Conservation (phyloP, 1,140 invertebrate genomes). For the Drosophila nannoptera region DNA sequence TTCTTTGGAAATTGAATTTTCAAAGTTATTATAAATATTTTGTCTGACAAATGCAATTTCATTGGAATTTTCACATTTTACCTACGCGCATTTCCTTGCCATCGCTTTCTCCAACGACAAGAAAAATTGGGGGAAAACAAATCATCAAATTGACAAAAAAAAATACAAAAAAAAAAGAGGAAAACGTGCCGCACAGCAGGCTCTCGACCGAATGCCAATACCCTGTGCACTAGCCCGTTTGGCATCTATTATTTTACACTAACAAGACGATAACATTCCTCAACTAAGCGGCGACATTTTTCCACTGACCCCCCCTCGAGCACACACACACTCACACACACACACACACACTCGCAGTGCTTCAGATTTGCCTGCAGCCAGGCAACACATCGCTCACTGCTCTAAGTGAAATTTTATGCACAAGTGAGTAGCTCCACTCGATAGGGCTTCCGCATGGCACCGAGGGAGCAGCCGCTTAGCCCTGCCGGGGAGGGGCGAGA, state of each 20-base stretch:
- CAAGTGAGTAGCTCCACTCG: conserved; percentile 23
- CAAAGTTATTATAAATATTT: conserved; percentile 76
- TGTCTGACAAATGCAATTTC: conserved; percentile 69
- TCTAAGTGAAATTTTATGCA: conserved; percentile 61
- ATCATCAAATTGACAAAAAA: conserved; percentile 36
- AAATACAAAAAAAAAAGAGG: too few relatives aligned
- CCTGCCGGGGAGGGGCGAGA: not conserved
- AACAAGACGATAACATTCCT: conserved; percentile 66
- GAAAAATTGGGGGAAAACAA: conserved; percentile 24
- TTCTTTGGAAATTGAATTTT: conserved; percentile 76
- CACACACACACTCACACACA: not conserved
- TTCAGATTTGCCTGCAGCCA: not conserved
- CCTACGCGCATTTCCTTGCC: conserved; percentile 31
- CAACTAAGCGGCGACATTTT: conserved; percentile 60
- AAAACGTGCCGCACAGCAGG: conserved; percentile 17
- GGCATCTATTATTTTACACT: conserved; percentile 69
- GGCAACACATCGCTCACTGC: conserved; percentile 44
- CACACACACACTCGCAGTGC: not conserved
- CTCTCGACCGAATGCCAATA: conserved; percentile 2
- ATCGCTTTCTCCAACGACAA: not conserved
- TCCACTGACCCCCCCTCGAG: not conserved
- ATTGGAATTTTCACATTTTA: conserved; percentile 56
- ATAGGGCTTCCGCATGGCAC: conserved; percentile 5
- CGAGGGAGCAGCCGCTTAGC: not conserved
- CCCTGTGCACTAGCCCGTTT: not conserved